Conservation (phyloP, 1,140 invertebrate species). For the Meloidogyne exigua region DNA sequence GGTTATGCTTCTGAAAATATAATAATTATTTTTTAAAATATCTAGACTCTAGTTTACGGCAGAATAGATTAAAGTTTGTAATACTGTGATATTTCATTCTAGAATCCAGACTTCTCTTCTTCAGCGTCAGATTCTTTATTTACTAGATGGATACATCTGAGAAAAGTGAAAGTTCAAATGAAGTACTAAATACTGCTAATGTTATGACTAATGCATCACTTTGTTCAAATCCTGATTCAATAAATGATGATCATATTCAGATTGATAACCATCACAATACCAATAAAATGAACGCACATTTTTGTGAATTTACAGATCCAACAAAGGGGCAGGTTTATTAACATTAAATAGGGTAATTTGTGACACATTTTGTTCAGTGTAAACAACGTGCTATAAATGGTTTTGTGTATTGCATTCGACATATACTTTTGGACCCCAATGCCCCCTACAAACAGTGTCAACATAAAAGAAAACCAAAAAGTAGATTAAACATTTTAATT, state of each 20-base stretch:
- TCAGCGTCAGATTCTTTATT: neutral
- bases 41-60: no score
- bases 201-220: neutral
- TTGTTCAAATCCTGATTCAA: neutral
- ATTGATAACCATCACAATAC: neutral
- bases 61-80: no score
- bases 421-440: constrained; percentile 41
- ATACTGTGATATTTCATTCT: no score
- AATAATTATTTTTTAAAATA: no score
- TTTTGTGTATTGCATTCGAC: constrained; percentile 44
- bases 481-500: constrained; percentile 23
- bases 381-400: constrained; percentile 45
- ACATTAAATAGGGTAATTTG: neutral
- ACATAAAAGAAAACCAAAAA: constrained; percentile 42
- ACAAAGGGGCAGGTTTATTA: constrained; percentile 32
- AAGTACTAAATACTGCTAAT: neutral
- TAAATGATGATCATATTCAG: neutral
- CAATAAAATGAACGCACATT: constrained; percentile 15
- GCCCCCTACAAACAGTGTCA: constrained; percentile 50
- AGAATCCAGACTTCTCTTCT: no score
- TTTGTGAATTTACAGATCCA: constrained; percentile 29
- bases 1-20: no score
- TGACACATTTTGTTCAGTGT: constrained; percentile 26
- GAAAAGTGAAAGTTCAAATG: neutral
- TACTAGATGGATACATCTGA: neutral